Evolutionary conservation across 2,888 invertebrate genomes (phyloP).

Genomic region (Cheilosia variabilis): DNA sequence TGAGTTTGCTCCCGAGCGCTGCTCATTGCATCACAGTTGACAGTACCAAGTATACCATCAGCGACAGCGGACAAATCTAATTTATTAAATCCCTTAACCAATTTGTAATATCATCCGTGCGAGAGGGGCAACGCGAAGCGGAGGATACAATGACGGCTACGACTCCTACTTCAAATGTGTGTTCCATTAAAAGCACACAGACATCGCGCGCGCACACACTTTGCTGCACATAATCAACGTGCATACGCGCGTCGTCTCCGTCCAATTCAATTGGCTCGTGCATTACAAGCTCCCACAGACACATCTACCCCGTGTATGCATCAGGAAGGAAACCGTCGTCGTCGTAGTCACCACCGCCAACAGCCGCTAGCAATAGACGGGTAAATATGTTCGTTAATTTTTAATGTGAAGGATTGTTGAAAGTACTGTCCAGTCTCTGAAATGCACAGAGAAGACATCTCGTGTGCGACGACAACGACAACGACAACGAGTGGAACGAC

Average conservation of each 20-base stretch:
- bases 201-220: slow-evolving; percentile 15
- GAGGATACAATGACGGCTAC: slow-evolving; percentile 27
- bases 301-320: not conserved
- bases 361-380: slow-evolving; percentile 32
- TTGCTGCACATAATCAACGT: slow-evolving; percentile 24
- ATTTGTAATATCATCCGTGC: slow-evolving; percentile 71
- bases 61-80: slow-evolving; percentile 65
- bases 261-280: slow-evolving; percentile 75
- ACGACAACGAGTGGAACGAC: slow-evolving; percentile 28
- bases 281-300: slow-evolving; percentile 70
- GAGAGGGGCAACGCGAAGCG: slow-evolving; percentile 22
- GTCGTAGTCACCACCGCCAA: slow-evolving; percentile 5
- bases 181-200: slow-evolving; percentile 56
- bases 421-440: slow-evolving; percentile 51
- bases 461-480: slow-evolving; percentile 13
- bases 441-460: slow-evolving; percentile 33
- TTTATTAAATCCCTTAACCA: slow-evolving; percentile 75
- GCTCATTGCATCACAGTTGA: slow-evolving; percentile 43
- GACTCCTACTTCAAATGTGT: slow-evolving; percentile 58
- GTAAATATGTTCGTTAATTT: slow-evolving; percentile 73
- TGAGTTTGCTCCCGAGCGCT: slow-evolving; percentile 20
- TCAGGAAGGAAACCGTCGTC: slow-evolving; percentile 44
- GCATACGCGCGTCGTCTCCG: slow-evolving; percentile 36
- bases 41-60: not conserved
- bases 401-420: slow-evolving; percentile 71